Evolutionary conservation across 2,797 vertebrate genomes (phyloP), one percentile per base, ranked within the genome.

Genomic region (Tadarida brasiliensis): DNA sequence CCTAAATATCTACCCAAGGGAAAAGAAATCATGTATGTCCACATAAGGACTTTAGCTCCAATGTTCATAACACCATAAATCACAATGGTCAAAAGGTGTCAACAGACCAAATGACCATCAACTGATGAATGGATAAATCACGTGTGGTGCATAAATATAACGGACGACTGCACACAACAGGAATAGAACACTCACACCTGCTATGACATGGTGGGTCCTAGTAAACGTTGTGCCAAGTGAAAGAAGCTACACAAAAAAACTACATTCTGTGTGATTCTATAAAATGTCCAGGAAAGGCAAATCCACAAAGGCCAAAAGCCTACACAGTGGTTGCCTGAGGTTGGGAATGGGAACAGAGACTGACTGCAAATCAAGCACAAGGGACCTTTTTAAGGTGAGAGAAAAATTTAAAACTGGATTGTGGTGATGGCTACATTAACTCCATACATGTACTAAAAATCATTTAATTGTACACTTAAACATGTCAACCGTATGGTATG

Each of bases 341-440:
- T 1, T 68, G 30, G 33, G 16, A 92, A 78, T 20, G 2, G 19
- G 44, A 54, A 71, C 17, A 22, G n/a, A 19, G 47, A 73, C 4
- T 17, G 11, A 82, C 39, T 65, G 8, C 39, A 85, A 89, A 88
- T 56, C 35, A 63, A 39, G 9, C 30, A 87, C 19, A 87, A 73
- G 35, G 11, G 14, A 57, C 68, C 59, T 85, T 61, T 87, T 51
- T 17, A 63, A 39, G 33, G 35, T 28, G 28, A 82, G 0, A 90
- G 49, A 83, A 70, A 82, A 63, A 35, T 91, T 51, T 94, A 87
- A 90, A 93, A 78, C 19, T 87, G 11, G 28, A 39, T 6, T 74
- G n/a, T n/a, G n/a, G 39, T 76, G 28, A 56, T 30, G 19, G 63
- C 1, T 91, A 26, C 17, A 20, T 28, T 47, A 87, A 68, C 28